Evolutionary conservation across 2,888 invertebrate genomes (phyloP), one percentile per base, ranked within the genome.

Genomic region (Leptarthrus brevirostris): DNA sequence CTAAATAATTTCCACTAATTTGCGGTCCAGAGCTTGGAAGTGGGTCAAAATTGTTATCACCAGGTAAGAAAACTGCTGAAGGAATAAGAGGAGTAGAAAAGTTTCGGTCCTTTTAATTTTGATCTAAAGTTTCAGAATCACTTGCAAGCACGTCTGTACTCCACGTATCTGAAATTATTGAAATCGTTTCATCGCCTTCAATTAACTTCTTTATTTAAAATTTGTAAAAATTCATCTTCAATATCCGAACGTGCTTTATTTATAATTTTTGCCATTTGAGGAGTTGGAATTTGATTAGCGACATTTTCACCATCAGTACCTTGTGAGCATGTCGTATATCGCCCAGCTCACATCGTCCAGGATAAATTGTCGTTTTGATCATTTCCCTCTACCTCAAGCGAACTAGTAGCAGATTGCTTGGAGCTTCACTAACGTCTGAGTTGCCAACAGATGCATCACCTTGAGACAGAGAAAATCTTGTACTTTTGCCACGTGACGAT

Each of bases 161-260:
- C 98, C 98, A 98, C 0, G 97, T 97, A 84, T 99, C 98, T 56
- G 97, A 97, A 79, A 98, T 97, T 81, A 98, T 92, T 40, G 97
- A 98, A 79, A 97, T 93, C 0, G 97, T 97, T 86, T 98, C 98
- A 84, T 98, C 98, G 1, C 94, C 94, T 85, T 90, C 90, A 78
- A 89, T 82, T 72, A 91, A 83, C 81, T 91, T 91, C 84, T 94
- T 96, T 36, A 98, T 95, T 83, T 97, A 97, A 84, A 98, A 98
- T 86, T 98, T 97, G 83, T 98, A 97, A 87, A n/a, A 98, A 98
- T 83, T 97, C 96, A 80, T 98, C 98, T 80, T 98, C 97, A 74
- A 98, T 96, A 80, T 98, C 98, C 74, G 96, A 96, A 2, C 96
- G 88, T 30, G 95, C 94, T 84, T 95, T 94, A 70, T 89, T 89